Conservation (phyloP, 2,888 invertebrate species). For the Stenchaetothrips biformis region DNA sequence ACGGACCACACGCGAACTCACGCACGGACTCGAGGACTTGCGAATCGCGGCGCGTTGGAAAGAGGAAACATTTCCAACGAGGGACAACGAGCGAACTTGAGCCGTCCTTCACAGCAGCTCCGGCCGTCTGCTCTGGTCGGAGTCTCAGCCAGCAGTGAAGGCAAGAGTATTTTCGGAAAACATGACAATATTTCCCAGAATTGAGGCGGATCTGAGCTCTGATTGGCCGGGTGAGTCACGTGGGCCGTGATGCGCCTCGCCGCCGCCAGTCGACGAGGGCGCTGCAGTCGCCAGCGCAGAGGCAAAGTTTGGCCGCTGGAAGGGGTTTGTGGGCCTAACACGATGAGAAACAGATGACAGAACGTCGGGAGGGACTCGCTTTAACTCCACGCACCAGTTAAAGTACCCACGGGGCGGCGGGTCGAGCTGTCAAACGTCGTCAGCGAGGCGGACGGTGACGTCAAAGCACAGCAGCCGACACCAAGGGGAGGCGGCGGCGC, state of each 20-base stretch:
- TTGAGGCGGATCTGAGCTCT: constrained; percentile 34
- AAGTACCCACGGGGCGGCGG: neutral
- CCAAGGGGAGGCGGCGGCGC: constrained; percentile 33
- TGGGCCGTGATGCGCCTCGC: constrained; percentile 30
- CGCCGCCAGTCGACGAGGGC: neutral
- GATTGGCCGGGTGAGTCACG: constrained; percentile 31
- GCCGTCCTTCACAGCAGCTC: neutral
- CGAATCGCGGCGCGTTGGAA: constrained; percentile 9
- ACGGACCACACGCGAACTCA: constrained; percentile 7
- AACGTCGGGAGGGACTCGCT: neutral
- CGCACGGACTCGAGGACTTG: constrained; percentile 26
- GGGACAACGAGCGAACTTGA: neutral
- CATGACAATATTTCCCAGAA: constrained; percentile 45
- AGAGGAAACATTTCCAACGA: neutral
- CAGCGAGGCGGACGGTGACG: neutral
- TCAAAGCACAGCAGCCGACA: neutral
- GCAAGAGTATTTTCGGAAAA: constrained; percentile 45
- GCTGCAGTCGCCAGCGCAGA: neutral
- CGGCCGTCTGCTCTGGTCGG: neutral
- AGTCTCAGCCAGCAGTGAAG: constrained; percentile 32
- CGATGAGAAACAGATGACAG: no score
- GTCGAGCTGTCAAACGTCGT: neutral
- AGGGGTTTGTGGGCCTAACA: no score
- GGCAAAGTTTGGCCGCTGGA: neutral
- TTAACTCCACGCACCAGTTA: neutral